These are phyloP conservation scores for Malacosoma neustria DNA, from an alignment of 2,888 invertebrate genomes.

Conservation along the genomic window DNA sequence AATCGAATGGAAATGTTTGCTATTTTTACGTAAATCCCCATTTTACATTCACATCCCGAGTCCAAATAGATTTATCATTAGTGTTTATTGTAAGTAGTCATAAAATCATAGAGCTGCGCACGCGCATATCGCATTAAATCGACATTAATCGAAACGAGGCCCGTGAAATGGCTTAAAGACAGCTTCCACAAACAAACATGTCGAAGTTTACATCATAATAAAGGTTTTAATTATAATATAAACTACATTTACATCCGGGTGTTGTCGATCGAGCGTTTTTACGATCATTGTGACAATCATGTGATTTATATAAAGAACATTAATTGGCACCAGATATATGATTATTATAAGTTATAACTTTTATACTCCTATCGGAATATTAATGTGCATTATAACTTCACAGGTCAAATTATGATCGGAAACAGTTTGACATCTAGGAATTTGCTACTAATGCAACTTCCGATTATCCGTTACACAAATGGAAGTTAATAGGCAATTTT, in stretches of 20 bases:
- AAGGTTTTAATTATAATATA: slow-evolving; percentile 21
- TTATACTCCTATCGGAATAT: too few species aligned
- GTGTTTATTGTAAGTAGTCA: neutral
- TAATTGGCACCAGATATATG: too few species aligned
- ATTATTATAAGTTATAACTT: too few species aligned
- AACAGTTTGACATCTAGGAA: too few species aligned
- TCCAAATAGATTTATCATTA: slow-evolving; percentile 3
- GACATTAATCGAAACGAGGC: neutral
- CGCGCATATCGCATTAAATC: neutral
- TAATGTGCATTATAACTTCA: too few species aligned
- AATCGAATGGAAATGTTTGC: neutral
- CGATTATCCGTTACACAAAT: too few species aligned
- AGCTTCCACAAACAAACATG: slow-evolving; percentile 11
- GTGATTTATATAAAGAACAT: too few species aligned
- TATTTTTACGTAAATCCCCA: neutral
- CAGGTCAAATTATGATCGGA: too few species aligned
- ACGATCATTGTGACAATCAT: too few species aligned
- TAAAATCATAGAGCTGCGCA: neutral
- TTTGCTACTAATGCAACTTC: too few species aligned
- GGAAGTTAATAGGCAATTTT: too few species aligned
- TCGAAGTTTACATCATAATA: slow-evolving; percentile 11
- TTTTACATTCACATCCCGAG: neutral
- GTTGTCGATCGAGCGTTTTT: slow-evolving; percentile 8
- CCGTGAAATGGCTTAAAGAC: slow-evolving; percentile 7
- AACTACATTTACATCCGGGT: slow-evolving; percentile 25